Conservation (phyloP, 2,888 invertebrate species). For the Rhodophaea formosa region DNA sequence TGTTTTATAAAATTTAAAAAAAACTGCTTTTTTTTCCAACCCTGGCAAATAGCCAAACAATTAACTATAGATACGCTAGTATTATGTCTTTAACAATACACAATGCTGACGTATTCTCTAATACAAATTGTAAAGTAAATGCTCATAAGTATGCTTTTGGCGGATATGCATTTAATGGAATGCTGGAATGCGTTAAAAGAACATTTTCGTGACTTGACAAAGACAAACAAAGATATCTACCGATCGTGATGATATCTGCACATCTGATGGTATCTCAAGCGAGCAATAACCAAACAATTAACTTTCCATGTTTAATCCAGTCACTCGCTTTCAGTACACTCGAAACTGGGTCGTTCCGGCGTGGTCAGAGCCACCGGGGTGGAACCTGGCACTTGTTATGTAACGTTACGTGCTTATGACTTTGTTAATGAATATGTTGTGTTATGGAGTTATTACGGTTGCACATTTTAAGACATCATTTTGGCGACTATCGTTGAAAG, state of each 20-base stretch:
- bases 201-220: not conserved
- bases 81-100: no score
- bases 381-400: slow-evolving; percentile 7
- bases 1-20: no score
- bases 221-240: not conserved
- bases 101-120: no score
- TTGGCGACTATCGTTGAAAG: not conserved
- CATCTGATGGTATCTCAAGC: not conserved
- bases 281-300: slow-evolving; percentile 1
- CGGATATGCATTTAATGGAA: no score
- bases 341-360: slow-evolving; percentile 2
- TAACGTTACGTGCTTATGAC: slow-evolving; percentile 1
- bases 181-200: not conserved
- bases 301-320: slow-evolving; percentile 10
- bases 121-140: no score
- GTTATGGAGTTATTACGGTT: not conserved
- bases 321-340: slow-evolving; percentile 7
- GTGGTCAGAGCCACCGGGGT: not conserved
- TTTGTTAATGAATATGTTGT: not conserved
- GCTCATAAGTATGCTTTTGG: no score
- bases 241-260: not conserved
- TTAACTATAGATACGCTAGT: no score
- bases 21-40: no score
- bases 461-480: not conserved
- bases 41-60: no score